Percentiles rank a stretch among this genome's conserved stretches.
Evolutionary conservation across 2,888 invertebrate genomes (phyloP).

Genomic region (Chymomyza caudatula): DNA sequence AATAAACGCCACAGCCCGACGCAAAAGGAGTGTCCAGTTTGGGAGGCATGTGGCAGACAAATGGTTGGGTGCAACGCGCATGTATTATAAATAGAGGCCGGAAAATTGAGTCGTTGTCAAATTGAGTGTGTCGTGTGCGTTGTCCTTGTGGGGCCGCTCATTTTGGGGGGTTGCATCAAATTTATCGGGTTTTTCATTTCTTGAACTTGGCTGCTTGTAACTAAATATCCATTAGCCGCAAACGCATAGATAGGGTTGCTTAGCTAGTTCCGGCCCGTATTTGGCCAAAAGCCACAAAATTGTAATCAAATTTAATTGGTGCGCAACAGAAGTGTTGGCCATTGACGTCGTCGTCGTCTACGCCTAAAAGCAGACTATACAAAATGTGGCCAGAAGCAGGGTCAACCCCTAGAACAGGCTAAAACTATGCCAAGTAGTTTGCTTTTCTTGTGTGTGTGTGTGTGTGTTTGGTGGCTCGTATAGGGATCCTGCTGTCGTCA

Average conservation of each 20-base stretch:
- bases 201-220: slow-evolving; percentile 13
- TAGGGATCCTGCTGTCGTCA: background rate
- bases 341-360: background rate
- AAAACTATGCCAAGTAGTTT: slow-evolving; percentile 35
- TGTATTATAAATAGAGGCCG: background rate
- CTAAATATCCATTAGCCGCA: slow-evolving; percentile 48
- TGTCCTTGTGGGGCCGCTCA: slow-evolving; percentile 4
- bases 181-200: slow-evolving; percentile 38
- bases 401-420: background rate
- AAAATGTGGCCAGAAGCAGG: background rate
- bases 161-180: slow-evolving; percentile 1
- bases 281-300: slow-evolving; percentile 38
- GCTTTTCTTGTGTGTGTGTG: slow-evolving; percentile 19
- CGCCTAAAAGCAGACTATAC: background rate
- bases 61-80: background rate
- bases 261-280: background rate
- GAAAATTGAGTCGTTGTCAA: slow-evolving; percentile 19
- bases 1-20: slow-evolving; percentile 21
- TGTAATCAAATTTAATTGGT: slow-evolving; percentile 71
- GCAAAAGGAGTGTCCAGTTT: slow-evolving; percentile 17
- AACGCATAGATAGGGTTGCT: slow-evolving; percentile 50
- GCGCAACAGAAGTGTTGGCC: slow-evolving; percentile 7
- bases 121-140: background rate
- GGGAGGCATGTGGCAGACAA: background rate
- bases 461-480: background rate